Evolutionary conservation across 2,888 invertebrate genomes (phyloP).

Genomic region (Mellilla xanthometata): DNA sequence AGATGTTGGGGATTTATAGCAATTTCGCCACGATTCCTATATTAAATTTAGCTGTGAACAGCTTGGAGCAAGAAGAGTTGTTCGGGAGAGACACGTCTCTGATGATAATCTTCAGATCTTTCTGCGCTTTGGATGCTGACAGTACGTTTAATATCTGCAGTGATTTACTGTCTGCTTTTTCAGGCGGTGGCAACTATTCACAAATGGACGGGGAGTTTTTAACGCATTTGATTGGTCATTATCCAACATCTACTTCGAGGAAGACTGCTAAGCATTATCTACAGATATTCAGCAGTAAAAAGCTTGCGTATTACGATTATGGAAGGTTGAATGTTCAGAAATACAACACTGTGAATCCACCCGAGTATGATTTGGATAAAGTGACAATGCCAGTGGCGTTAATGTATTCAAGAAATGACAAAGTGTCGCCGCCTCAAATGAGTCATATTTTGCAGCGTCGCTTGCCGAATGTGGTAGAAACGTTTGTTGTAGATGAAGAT

Average conservation of each 20-base stretch:
- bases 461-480: conserved; percentile 38
- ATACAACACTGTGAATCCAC: conserved; percentile 32
- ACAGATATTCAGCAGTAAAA: conserved; percentile 14
- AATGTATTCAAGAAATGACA: conserved; percentile 35
- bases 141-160: conserved; percentile 8
- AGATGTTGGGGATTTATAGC: neutral
- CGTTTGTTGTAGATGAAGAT: conserved; percentile 22
- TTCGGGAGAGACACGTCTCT: conserved; percentile 7
- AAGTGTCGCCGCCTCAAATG: conserved; percentile 31
- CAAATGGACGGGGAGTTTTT: conserved; percentile 31
- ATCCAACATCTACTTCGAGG: conserved; percentile 30
- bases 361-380: conserved; percentile 25
- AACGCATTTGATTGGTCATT: conserved; percentile 23
- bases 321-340: conserved; percentile 27
- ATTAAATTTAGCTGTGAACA: neutral
- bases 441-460: conserved; percentile 25
- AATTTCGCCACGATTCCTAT: neutral
- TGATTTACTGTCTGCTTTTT: conserved; percentile 20
- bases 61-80: conserved; percentile 18
- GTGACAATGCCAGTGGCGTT: conserved; percentile 29
- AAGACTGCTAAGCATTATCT: conserved; percentile 25
- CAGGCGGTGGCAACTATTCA: conserved; percentile 20
- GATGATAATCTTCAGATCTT: neutral
- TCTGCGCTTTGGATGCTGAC: conserved; percentile 15
- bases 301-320: conserved; percentile 35